These are phyloP conservation scores for Ophonus ardosiacus DNA, from an alignment of 2,888 invertebrate genomes.

Conservation along the genomic window DNA sequence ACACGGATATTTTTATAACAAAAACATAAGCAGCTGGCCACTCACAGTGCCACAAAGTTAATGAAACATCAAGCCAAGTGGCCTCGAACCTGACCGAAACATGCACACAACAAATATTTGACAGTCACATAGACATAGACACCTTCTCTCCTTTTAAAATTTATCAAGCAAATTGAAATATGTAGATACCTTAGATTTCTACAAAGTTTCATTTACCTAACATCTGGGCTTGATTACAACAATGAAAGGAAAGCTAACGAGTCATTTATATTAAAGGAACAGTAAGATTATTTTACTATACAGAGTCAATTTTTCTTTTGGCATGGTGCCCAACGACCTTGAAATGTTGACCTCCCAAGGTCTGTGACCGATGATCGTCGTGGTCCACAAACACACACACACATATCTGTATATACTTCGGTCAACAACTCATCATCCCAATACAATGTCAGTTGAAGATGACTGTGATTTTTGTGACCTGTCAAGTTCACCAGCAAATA, in stretches of 20 bases:
- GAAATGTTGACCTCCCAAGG: conserved; percentile 30
- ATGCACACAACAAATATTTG: background rate
- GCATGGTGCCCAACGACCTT: background rate
- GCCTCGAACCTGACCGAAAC: conserved; percentile 35
- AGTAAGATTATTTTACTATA: no score
- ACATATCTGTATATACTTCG: background rate
- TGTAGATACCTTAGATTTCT: no score
- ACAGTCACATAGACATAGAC: background rate
- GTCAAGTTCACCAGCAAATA: background rate
- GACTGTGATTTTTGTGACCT: background rate
- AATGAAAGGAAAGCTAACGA: no score
- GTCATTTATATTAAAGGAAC: no score
- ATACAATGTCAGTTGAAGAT: background rate
- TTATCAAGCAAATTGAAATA: no score
- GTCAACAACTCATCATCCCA: background rate
- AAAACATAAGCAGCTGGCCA: conserved; percentile 35
- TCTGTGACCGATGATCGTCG: conserved; percentile 37
- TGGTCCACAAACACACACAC: background rate
- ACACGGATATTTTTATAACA: conserved; percentile 1
- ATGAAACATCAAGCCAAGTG: background rate
- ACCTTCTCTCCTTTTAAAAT: background rate
- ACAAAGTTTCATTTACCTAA: no score
- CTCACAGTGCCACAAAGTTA: background rate
- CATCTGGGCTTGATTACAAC: no score
- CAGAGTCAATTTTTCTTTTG: background rate